A percentile compares a stretch with the other conserved stretches of the same genome.
Evolutionary conservation across 2,888 invertebrate species (phyloP).

Genomic region (Drosophila pegasa): DNA sequence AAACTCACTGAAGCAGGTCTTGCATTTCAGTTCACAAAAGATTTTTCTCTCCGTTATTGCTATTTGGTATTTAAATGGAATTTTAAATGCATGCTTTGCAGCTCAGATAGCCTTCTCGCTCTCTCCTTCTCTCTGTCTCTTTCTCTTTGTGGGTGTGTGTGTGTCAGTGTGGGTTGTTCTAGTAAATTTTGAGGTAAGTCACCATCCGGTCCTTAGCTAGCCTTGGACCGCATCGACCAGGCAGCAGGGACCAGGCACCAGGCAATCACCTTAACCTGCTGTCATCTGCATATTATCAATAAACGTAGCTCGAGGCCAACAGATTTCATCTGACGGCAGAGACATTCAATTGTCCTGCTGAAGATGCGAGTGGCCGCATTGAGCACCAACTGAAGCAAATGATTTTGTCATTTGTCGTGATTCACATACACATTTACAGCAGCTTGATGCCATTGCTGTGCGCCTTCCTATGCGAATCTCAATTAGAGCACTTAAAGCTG

Average conservation of each 20-base stretch:
- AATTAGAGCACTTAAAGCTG: not conserved
- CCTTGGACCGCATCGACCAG: not conserved
- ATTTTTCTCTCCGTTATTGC: slow-evolving; percentile 30
- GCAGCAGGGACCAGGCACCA: not conserved
- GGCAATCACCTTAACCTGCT: slow-evolving; percentile 19
- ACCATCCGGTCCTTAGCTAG: not conserved
- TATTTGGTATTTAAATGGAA: slow-evolving; percentile 65
- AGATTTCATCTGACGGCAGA: slow-evolving; percentile 24
- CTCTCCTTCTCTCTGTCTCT: not conserved
- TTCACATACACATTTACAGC: slow-evolving; percentile 13
- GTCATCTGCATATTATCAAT: slow-evolving; percentile 53
- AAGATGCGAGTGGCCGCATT: slow-evolving; percentile 5
- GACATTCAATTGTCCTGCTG: slow-evolving; percentile 31
- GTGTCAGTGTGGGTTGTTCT: slow-evolving; percentile 10
- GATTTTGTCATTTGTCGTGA: slow-evolving; percentile 19
- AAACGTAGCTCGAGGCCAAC: slow-evolving; percentile 35
- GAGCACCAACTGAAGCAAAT: slow-evolving; percentile 17
- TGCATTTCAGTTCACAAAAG: slow-evolving; percentile 16
- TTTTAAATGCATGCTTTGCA: slow-evolving; percentile 45
- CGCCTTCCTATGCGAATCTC: slow-evolving; percentile 3
- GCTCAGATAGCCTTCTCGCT: not conserved
- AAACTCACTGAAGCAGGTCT: not conserved
- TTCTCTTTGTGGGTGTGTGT: not conserved
- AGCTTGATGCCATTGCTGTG: not conserved
- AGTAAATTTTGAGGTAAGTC: slow-evolving; percentile 25